phyloP scores from a whole-genome alignment of 2,888 invertebrate genomes.

The Drosophila glabriapex region DNA sequence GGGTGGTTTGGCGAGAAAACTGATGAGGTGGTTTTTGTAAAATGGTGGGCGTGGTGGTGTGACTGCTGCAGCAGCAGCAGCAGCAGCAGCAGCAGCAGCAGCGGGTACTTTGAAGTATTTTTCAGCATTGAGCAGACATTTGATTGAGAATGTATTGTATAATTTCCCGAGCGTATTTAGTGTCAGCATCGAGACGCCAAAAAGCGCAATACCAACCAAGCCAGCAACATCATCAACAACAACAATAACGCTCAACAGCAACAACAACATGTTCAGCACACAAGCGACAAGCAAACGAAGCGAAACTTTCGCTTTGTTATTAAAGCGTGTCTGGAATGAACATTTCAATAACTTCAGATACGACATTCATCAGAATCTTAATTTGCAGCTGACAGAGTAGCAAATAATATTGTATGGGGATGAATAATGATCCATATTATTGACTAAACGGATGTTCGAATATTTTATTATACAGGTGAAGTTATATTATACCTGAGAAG shows the following conservation, averaged over 20 bases:
- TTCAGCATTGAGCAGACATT: slow-evolving; percentile 77
- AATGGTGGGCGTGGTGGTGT: slow-evolving; percentile 5
- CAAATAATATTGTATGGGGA: not conserved
- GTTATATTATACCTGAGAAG: not conserved
- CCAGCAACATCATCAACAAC: slow-evolving; percentile 22
- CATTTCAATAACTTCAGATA: slow-evolving; percentile 5
- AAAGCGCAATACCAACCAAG: slow-evolving; percentile 46
- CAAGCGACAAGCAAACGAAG: slow-evolving; percentile 42
- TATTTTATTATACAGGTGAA: not conserved
- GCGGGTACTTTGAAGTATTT: slow-evolving; percentile 72
- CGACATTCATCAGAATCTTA: not conserved
- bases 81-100: slow-evolving; percentile 23
- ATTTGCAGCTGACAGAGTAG: not conserved
- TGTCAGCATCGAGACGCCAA: slow-evolving; percentile 63
- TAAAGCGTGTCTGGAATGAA: slow-evolving; percentile 10
- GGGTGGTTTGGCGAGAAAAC: slow-evolving; percentile 27
- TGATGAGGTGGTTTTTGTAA: slow-evolving; percentile 5
- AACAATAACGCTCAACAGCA: slow-evolving; percentile 17
- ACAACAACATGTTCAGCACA: slow-evolving; percentile 18
- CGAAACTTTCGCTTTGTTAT: slow-evolving; percentile 38
- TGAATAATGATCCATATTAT: not conserved
- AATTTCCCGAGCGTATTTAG: slow-evolving; percentile 84
- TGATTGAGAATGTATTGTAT: slow-evolving; percentile 84
- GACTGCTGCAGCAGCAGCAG: slow-evolving; percentile 43
- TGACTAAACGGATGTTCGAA: not conserved